A percentile compares a stretch with the other conserved stretches of the same genome.
Evolutionary conservation across 2,113 vertebrate species (phyloP).

Genomic region (Solenodon paradoxus): DNA sequence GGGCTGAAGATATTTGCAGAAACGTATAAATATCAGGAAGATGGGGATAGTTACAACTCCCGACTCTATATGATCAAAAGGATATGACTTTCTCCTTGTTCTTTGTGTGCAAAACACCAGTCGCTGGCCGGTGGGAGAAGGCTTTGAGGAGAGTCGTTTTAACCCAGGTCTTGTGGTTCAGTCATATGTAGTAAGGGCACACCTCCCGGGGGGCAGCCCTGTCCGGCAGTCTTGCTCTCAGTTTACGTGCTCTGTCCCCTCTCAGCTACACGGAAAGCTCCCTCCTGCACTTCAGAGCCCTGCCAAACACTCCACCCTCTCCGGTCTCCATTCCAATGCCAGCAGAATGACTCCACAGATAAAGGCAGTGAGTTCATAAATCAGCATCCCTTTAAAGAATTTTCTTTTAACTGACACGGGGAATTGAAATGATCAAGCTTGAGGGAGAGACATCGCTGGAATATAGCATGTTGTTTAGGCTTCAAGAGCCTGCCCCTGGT

Average conservation of each 20-base stretch:
- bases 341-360: constrained; percentile 66
- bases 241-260: constrained; percentile 54
- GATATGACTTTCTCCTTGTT: background rate
- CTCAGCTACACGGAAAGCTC: constrained; percentile 51
- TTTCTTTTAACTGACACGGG: constrained; percentile 69
- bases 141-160: background rate
- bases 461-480: background rate
- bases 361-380: constrained; percentile 76
- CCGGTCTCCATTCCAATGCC: constrained; percentile 77
- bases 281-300: constrained; percentile 64
- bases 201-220: background rate
- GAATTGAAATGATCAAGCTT: constrained; percentile 46
- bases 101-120: background rate
- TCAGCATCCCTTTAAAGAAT: constrained; percentile 76
- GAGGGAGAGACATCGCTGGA: background rate
- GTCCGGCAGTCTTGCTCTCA: background rate
- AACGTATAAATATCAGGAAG: background rate
- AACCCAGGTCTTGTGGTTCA: background rate
- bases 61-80: background rate
- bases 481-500: background rate
- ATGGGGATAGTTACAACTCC: background rate
- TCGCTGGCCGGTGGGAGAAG: background rate
- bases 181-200: background rate
- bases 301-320: constrained; percentile 71
- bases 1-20: background rate